Percentiles rank a stretch among this genome's conserved stretches.
Conservation (phyloP, 2,888 invertebrate genomes). For the Philonicus albiceps region DNA sequence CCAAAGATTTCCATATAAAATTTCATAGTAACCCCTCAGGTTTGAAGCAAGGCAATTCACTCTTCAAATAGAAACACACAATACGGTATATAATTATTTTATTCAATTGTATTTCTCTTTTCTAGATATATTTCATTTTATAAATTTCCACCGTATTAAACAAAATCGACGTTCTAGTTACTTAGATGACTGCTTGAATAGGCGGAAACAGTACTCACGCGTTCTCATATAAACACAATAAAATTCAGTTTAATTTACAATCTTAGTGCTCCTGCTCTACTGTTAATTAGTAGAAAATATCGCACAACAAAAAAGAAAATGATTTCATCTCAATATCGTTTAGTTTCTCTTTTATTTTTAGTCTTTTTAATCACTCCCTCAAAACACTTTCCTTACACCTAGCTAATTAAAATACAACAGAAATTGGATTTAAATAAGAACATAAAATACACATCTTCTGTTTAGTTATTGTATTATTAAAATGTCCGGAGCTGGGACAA, state of each 20-base stretch:
- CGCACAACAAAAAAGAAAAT: not conserved
- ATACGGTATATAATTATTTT: not conserved
- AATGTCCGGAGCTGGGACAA: not conserved
- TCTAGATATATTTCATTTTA: not conserved
- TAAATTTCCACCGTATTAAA: not conserved
- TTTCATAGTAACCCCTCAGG: too few relatives aligned
- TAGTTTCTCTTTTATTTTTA: not conserved
- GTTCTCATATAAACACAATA: not conserved
- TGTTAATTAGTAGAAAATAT: not conserved
- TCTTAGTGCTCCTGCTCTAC: not conserved
- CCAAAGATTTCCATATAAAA: too few relatives aligned
- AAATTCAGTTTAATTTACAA: constrained; percentile 8
- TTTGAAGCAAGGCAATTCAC: not conserved
- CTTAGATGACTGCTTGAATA: not conserved
- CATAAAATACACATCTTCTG: not conserved
- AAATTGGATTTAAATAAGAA: not conserved
- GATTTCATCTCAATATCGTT: not conserved
- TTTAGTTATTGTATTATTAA: not conserved
- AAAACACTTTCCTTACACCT: not conserved
- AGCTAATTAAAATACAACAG: not conserved
- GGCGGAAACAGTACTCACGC: not conserved
- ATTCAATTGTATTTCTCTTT: not conserved
- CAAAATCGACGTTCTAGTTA: not conserved
- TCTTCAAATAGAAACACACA: not conserved
- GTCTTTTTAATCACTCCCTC: not conserved